A percentile compares a stretch with the other conserved stretches of the same genome.
Evolutionary conservation across 2,797 vertebrate species (phyloP).

Genomic region (Enteromius thamalakanensis): DNA sequence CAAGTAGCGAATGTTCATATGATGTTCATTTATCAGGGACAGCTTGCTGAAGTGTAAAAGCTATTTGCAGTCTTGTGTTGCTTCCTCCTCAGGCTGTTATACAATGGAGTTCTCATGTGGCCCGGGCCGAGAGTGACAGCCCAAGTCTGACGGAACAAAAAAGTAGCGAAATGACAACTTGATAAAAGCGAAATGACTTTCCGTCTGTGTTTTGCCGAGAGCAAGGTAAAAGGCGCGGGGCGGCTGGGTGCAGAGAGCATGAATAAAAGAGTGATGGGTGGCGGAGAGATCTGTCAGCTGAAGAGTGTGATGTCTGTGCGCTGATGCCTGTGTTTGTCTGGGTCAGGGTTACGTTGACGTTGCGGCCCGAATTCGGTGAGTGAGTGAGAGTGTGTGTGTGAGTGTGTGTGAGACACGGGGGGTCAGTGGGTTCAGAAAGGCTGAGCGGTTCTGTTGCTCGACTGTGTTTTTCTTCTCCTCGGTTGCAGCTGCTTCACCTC

Average conservation of each 20-base stretch:
- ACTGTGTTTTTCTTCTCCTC: conserved; percentile 52
- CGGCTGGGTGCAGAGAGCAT: conserved; percentile 51
- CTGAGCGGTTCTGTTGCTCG: conserved; percentile 72
- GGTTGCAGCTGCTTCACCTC: conserved; percentile 54
- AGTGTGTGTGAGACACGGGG: conserved; percentile 55
- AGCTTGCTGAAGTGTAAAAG: conserved; percentile 66
- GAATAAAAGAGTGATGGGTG: conserved; percentile 51
- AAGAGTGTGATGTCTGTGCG: conserved; percentile 45
- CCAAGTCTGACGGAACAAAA: conserved; percentile 64
- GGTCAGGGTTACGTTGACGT: conserved; percentile 50
- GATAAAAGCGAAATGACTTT: conserved; percentile 76
- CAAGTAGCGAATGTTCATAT: conserved; percentile 66
- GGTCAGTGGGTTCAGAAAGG: conserved; percentile 75
- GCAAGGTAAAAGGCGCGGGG: conserved; percentile 59
- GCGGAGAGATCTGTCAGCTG: conserved; percentile 34
- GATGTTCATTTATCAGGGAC: conserved; percentile 66
- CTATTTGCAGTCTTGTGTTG: conserved; percentile 66
- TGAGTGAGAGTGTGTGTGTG: conserved; percentile 41
- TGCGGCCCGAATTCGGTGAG: conserved; percentile 20
- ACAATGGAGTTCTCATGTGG: conserved; percentile 57
- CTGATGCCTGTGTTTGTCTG: conserved; percentile 57
- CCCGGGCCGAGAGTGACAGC: conserved; percentile 59
- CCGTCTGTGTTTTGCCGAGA: conserved; percentile 71
- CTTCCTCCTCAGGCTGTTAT: conserved; percentile 67
- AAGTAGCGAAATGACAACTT: conserved; percentile 76